A percentile compares a stretch with the other conserved stretches of the same genome.
Evolutionary conservation across 2,888 invertebrate species (phyloP).

Genomic region (Noctua comes): DNA sequence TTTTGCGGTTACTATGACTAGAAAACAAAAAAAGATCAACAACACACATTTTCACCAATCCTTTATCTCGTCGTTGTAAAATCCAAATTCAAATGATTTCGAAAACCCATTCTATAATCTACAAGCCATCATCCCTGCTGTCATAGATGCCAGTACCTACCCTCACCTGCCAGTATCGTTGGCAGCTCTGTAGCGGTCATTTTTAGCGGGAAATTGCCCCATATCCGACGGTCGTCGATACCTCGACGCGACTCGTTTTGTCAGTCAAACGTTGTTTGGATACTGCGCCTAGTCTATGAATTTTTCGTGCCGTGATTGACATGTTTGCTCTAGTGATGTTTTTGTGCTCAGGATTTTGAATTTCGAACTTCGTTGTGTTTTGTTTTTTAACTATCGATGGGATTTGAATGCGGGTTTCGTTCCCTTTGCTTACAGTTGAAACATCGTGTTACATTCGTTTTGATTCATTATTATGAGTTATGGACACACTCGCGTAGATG

Average conservation of each 20-base stretch:
- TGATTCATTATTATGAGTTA: too few species aligned
- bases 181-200: constrained; percentile 81
- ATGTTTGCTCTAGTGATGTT: constrained; percentile 41
- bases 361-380: background rate
- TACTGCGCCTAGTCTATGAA: constrained; percentile 47
- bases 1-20: background rate
- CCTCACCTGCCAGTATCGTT: constrained; percentile 74
- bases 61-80: background rate
- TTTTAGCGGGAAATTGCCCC: constrained; percentile 88
- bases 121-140: constrained; percentile 33
- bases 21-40: background rate
- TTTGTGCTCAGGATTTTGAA: constrained; percentile 10
- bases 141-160: constrained; percentile 33
- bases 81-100: constrained; percentile 32
- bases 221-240: constrained; percentile 87
- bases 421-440: background rate
- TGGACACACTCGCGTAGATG: background rate
- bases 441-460: background rate
- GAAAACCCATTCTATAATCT: constrained; percentile 42
- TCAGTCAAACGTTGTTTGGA: constrained; percentile 69
- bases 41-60: background rate
- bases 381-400: background rate
- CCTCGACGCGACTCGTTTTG: constrained; percentile 76
- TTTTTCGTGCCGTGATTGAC: constrained; percentile 55
- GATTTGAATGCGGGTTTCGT: background rate